Conservation (phyloP, 2,113 vertebrate genomes). For the Hemibagrus wyckioides region DNA sequence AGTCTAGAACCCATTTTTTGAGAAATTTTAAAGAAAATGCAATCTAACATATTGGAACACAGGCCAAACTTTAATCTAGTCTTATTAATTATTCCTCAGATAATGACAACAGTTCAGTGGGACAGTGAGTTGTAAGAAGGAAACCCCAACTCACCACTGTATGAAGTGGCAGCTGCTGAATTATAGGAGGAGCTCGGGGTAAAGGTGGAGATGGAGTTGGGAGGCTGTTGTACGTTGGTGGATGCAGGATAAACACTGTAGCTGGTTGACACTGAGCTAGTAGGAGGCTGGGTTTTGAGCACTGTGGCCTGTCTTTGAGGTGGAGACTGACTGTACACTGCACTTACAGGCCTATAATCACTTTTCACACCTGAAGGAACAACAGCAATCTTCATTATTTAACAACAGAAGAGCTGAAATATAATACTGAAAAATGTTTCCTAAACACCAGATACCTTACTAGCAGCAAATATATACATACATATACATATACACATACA, state of each 20-base stretch:
- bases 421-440: neutral
- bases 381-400: neutral
- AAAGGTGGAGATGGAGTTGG: conserved; percentile 69
- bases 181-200: conserved; percentile 70
- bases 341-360: conserved; percentile 63
- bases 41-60: neutral
- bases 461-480: neutral
- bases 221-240: conserved; percentile 68
- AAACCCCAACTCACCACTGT: conserved; percentile 65
- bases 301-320: conserved; percentile 71
- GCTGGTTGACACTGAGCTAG: conserved; percentile 66
- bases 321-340: conserved; percentile 68
- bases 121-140: neutral
- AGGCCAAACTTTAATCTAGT: neutral
- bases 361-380: conserved; percentile 67
- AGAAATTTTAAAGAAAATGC: neutral
- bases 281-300: conserved; percentile 64
- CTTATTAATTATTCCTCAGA: no score
- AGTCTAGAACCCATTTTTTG: neutral
- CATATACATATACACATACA: neutral
- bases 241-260: conserved; percentile 70
- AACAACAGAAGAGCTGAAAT: neutral
- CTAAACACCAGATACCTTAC: neutral
- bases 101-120: no score
- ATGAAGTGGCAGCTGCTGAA: conserved; percentile 66